Percentiles rank a stretch among this genome's conserved stretches.
phyloP scores from a whole-genome alignment of 2,113 vertebrate genomes.

The Pachyramphus minor region DNA sequence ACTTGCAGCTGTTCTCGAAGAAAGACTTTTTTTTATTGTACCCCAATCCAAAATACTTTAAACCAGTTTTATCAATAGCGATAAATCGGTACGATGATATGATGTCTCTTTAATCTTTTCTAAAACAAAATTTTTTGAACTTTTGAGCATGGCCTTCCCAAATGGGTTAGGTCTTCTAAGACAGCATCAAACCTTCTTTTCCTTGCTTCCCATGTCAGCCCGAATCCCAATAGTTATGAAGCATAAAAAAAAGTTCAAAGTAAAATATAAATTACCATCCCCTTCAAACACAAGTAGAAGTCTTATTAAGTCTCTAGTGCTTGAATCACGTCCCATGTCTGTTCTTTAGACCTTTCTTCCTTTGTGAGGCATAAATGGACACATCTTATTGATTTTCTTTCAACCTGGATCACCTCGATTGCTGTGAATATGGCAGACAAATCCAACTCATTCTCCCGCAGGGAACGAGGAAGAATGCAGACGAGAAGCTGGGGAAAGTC shows the following conservation, averaged over 20 bases:
- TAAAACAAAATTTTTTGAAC: slow-evolving; percentile 79
- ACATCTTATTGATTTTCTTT: slow-evolving; percentile 98
- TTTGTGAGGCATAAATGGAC: slow-evolving; percentile 92
- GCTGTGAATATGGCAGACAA: slow-evolving; percentile 91
- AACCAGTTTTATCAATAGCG: slow-evolving; percentile 73
- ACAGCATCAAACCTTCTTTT: slow-evolving; percentile 81
- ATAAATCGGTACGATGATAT: slow-evolving; percentile 75
- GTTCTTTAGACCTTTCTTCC: slow-evolving; percentile 82
- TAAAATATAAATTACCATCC: slow-evolving; percentile 80
- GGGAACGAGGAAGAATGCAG: slow-evolving; percentile 80
- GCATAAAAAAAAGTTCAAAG: slow-evolving; percentile 78
- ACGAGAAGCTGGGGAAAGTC: slow-evolving; percentile 73
- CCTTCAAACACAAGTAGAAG: slow-evolving; percentile 77
- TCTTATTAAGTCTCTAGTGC: slow-evolving; percentile 83
- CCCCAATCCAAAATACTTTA: slow-evolving; percentile 73
- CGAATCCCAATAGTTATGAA: slow-evolving; percentile 80
- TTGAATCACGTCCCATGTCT: slow-evolving; percentile 83
- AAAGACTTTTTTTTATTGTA: slow-evolving; percentile 66
- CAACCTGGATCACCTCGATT: slow-evolving; percentile 91
- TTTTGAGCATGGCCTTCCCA: slow-evolving; percentile 76
- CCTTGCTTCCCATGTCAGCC: slow-evolving; percentile 78
- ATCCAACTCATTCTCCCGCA: slow-evolving; percentile 84
- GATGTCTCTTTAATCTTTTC: slow-evolving; percentile 78
- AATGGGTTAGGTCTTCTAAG: slow-evolving; percentile 80
- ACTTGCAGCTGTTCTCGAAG: slow-evolving; percentile 67